Conservation (phyloP, 2,797 vertebrate species). For the Neopelma chrysocephalum region DNA sequence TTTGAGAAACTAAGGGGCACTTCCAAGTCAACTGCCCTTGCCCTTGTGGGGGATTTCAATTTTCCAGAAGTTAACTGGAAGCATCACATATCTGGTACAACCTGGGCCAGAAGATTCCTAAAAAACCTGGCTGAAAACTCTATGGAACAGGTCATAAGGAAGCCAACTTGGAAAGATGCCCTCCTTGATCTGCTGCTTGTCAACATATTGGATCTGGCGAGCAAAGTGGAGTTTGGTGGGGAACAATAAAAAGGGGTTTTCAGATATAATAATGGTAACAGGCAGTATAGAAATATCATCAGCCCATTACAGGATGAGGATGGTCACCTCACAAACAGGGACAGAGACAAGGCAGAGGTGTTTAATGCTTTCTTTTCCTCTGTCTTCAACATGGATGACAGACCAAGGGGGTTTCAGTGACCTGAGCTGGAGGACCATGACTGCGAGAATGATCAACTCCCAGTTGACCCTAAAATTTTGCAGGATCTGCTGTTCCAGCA, state of each 20-base stretch:
- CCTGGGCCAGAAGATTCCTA: not conserved
- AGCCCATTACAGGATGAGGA: not conserved
- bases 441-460: not conserved
- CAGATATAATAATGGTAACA: not conserved
- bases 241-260: not conserved
- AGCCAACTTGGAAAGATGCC: not conserved
- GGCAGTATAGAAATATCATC: not conserved
- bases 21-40: not conserved
- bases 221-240: not conserved
- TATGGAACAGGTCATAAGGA: not conserved
- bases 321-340: not conserved
- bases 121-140: not conserved
- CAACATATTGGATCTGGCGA: not conserved
- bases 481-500: not conserved
- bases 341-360: not conserved
- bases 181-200: not conserved
- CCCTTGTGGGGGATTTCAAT: not conserved
- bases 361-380: not conserved
- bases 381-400: not conserved
- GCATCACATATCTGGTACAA: not conserved
- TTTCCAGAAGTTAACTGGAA: not conserved
- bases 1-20: not conserved
- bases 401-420: not conserved
- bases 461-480: not conserved
- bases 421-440: not conserved